Evolutionary conservation across 2,888 invertebrate genomes (phyloP), one percentile per base, ranked within the genome.

Genomic region (Lottia scabra): DNA sequence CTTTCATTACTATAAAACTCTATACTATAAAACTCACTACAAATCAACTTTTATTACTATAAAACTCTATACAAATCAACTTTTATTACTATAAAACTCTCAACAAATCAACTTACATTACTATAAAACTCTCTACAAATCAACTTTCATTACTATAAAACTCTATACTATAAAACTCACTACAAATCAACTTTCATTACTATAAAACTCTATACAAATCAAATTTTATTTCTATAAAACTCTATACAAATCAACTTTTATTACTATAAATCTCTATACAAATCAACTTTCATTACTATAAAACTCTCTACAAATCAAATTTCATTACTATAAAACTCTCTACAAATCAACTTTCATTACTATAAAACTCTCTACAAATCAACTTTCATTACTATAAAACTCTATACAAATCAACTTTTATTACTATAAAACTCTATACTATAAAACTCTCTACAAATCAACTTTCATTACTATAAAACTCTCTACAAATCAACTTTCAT

Each of bases 251-350:
- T 56, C 30, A 46, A 43, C 81, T 80, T 71, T 87, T 86, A 15
- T 80, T 73, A 6, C 81, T 79, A 72, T 85, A 86, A 73, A 84
- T 79, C 67, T 86, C 85, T 76, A 87, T 87, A 76, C 1, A 78
- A 80, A 30, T 56, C 30, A 46, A 43, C 81, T 80, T 71, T 87
- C 87, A 15, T 80, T 73, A 6, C 81, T 79, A 72, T 85, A 86
- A 73, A 84, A 79, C 67, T 86, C 85, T 76, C 87, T 87, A 76
- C 1, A 78, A 80, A 30, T 56, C 30, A 46, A 43, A 16, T 80
- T 71, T 87, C 87, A 15, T 80, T 73, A 6, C 81, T 79, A 72
- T 85, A 86, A 73, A 84, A 79, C 67, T 86, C 85, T 76, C 87
- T 87, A 76, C 1, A 78, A 80, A 30, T 56, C 30, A 46, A 43